A percentile compares a stretch with the other conserved stretches of the same genome.
Evolutionary conservation across 2,888 invertebrate genomes (phyloP).

Genomic region (Pharmacophagus antenor): DNA sequence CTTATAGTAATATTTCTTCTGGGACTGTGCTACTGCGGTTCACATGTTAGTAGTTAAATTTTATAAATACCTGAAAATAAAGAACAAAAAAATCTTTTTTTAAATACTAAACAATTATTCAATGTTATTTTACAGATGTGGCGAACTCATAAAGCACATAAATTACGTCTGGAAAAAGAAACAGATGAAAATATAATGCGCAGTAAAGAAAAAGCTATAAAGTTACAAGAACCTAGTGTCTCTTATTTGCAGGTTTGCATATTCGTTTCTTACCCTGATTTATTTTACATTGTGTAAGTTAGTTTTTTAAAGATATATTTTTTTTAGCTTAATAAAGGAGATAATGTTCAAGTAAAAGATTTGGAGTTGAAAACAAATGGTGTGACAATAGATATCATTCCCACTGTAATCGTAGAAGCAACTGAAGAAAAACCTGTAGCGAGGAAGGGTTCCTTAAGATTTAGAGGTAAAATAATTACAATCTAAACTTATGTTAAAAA

Average conservation of each 20-base stretch:
- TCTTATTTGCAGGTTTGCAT: constrained; percentile 78
- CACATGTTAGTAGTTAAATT: constrained; percentile 79
- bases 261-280: background rate
- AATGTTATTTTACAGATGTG: constrained; percentile 75
- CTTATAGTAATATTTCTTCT: constrained; percentile 87
- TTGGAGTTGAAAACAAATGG: constrained; percentile 63
- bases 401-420: constrained; percentile 60
- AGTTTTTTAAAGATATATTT: background rate
- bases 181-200: constrained; percentile 88
- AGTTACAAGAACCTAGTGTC: constrained; percentile 82
- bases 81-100: too few species aligned
- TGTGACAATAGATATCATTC: constrained; percentile 54
- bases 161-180: constrained; percentile 86
- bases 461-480: constrained; percentile 76
- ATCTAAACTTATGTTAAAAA: background rate
- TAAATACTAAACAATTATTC: background rate
- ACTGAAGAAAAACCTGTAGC: constrained; percentile 58
- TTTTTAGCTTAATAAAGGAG: constrained; percentile 56
- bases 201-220: constrained; percentile 87
- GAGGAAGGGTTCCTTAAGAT: constrained; percentile 76
- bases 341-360: constrained; percentile 47
- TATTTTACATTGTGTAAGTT: too few species aligned
- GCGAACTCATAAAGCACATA: constrained; percentile 87
- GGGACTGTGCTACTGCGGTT: constrained; percentile 80
- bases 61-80: too few species aligned